Conservation (phyloP, 1,140 invertebrate genomes). For the Uloborus diversus region DNA sequence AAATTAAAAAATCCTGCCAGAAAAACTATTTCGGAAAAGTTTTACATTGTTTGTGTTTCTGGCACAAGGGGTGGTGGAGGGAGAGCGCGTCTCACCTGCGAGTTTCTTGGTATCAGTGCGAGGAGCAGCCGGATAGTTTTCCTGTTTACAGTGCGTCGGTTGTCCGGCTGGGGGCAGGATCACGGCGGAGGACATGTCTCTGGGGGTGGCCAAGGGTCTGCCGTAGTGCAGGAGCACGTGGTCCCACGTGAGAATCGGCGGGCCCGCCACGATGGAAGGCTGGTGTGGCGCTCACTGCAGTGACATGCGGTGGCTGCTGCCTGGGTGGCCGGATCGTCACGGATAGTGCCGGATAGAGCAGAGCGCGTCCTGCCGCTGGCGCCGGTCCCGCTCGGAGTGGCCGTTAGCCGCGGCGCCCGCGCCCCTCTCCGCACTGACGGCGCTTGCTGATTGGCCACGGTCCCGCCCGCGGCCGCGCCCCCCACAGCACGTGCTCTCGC, state of each 20-base stretch:
- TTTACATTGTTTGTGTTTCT: no score
- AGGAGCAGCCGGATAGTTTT: no score
- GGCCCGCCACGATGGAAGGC: constrained; percentile 49
- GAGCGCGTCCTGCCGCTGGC: background rate
- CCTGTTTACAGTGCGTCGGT: no score
- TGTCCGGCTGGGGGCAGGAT: constrained; percentile 32
- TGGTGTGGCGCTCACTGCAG: constrained; percentile 28
- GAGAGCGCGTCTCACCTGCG: constrained; percentile 29
- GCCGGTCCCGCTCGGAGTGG: background rate
- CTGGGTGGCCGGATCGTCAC: constrained; percentile 29
- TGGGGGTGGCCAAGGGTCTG: constrained; percentile 24
- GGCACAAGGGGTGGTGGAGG: no score
- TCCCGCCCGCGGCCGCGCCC: no score
- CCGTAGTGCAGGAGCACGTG: constrained; percentile 56
- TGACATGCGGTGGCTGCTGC: constrained; percentile 41
- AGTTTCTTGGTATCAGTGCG: constrained; percentile 31
- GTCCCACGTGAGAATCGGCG: constrained; percentile 55
- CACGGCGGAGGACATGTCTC: constrained; percentile 40
- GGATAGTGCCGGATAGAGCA: no score
- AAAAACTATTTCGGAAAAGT: no score
- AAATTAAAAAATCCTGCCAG: no score
- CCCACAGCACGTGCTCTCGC: no score
- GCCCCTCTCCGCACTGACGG: background rate
- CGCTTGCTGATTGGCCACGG: no score
- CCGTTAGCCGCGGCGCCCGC: background rate